Conservation (phyloP, 2,797 vertebrate genomes). For the Sebastes matsubarae region DNA sequence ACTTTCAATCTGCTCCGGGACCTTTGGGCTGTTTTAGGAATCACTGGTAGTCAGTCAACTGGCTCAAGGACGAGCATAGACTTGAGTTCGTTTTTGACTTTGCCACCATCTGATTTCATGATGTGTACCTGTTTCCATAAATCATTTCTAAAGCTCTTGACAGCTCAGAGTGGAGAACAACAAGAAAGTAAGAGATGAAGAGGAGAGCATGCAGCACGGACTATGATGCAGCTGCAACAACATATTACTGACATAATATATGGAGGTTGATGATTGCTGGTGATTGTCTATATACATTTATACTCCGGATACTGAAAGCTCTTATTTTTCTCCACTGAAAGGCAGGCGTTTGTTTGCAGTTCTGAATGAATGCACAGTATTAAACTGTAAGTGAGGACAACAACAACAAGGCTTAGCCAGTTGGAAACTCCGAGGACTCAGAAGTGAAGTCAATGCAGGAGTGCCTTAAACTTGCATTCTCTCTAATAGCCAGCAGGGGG, state of each 20-base stretch:
- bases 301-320: background rate
- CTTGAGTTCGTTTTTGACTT: constrained; percentile 31
- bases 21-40: constrained; percentile 46
- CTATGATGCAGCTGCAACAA: background rate
- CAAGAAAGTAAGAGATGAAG: background rate
- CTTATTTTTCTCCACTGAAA: background rate
- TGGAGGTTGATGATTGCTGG: background rate
- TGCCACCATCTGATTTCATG: constrained; percentile 17
- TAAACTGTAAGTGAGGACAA: background rate
- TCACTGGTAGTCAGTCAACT: constrained; percentile 15
- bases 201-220: background rate
- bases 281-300: background rate
- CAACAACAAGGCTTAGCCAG: background rate
- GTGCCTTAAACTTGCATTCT: too few relatives aligned
- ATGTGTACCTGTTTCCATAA: constrained; percentile 10
- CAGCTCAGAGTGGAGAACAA: constrained; percentile 10
- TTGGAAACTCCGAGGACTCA: too few relatives aligned
- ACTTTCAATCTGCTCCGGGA: constrained; percentile 52
- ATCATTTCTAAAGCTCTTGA: constrained; percentile 2
- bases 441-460: too few relatives aligned
- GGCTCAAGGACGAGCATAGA: constrained; percentile 50
- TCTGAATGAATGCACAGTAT: background rate
- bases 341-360: background rate
- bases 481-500: too few relatives aligned
- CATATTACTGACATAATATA: background rate